Percentiles rank a stretch among this genome's conserved stretches.
Conservation (phyloP, 2,797 vertebrate genomes). For the Lepilemur septentrionalis region DNA sequence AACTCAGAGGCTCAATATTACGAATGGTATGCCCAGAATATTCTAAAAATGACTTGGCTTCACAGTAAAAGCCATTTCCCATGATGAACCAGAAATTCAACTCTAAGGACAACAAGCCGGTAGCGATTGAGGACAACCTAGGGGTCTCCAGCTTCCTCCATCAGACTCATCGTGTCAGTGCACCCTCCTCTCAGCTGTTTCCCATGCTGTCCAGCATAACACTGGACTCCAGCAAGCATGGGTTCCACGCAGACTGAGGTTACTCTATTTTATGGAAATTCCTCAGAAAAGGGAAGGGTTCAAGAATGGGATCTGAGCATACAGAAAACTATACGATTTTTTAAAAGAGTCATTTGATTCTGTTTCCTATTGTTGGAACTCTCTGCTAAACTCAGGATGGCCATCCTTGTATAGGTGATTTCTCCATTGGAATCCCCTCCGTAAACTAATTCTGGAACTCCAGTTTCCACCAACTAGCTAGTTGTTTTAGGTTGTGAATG, state of each 20-base stretch:
- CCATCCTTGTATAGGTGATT: not conserved
- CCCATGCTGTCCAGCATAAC: not conserved
- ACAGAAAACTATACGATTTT: not conserved
- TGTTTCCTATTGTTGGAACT: not conserved
- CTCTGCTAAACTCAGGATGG: not conserved
- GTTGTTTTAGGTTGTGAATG: not conserved
- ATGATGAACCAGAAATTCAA: conserved; percentile 31
- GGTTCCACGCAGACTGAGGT: not conserved
- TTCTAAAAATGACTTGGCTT: not conserved
- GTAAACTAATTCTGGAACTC: not conserved
- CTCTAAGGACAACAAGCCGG: not conserved
- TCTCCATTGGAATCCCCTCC: not conserved
- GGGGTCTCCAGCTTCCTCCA: not conserved
- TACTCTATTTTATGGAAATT: not conserved
- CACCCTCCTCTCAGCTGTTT: not conserved
- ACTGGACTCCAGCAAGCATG: not conserved
- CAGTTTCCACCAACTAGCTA: not conserved
- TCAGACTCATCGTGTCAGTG: not conserved
- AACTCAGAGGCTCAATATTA: not conserved
- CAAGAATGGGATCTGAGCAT: not conserved
- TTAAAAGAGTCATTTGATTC: not conserved
- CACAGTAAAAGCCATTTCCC: not conserved
- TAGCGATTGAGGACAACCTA: not conserved
- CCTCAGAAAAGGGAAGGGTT: not conserved
- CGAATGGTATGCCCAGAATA: not conserved